A percentile compares a stretch with the other conserved stretches of the same genome.
Evolutionary conservation across 1,140 invertebrate genomes (phyloP).

Genomic region (Vanessa tameamea): DNA sequence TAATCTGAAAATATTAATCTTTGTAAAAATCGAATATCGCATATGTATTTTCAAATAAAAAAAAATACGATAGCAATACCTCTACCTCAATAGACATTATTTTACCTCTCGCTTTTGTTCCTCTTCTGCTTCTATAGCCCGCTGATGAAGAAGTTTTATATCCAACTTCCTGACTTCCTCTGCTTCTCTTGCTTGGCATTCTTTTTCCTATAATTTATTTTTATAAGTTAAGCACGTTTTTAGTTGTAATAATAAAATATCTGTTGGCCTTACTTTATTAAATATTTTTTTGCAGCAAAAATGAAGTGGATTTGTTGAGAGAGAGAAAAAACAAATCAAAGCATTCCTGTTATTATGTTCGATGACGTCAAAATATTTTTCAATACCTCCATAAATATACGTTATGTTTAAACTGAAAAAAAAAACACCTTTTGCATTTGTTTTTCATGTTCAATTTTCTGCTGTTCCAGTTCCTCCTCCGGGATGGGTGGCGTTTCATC

Average conservation of each 20-base stretch:
- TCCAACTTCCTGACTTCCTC: constrained; percentile 67
- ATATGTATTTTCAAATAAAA: no score
- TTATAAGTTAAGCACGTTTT: no score
- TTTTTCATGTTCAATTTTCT: constrained; percentile 72
- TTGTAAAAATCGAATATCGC: no score
- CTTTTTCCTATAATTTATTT: constrained; percentile 55
- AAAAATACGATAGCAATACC: no score
- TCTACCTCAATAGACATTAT: background rate
- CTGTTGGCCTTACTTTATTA: no score
- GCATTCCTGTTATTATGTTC: no score
- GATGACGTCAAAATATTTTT: no score
- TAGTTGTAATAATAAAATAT: no score
- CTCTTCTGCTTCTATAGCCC: constrained; percentile 69
- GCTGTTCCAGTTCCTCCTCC: constrained; percentile 71
- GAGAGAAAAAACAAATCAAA: no score
- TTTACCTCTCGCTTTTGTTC: constrained; percentile 66
- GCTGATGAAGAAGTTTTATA: constrained; percentile 65
- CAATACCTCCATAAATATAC: background rate
- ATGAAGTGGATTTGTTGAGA: no score
- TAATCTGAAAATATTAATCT: no score
- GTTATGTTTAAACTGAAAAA: background rate
- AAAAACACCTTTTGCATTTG: constrained; percentile 68
- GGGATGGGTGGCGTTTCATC: constrained; percentile 73
- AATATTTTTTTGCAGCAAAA: no score
- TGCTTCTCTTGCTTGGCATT: constrained; percentile 67